phyloP scores from a whole-genome alignment of 2,797 vertebrate genomes.

The Discoglossus pictus region DNA sequence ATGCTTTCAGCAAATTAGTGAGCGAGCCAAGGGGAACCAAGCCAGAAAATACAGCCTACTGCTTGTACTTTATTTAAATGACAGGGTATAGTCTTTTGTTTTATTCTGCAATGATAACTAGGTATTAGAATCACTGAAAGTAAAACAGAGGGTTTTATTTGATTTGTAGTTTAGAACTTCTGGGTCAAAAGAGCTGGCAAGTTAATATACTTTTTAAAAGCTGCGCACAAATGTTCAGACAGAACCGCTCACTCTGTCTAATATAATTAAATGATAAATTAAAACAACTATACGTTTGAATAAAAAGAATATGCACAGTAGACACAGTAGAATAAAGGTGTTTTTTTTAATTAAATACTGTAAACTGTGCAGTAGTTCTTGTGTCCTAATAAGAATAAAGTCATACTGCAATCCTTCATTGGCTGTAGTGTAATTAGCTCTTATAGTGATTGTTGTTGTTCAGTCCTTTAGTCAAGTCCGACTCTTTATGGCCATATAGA shows the following conservation, averaged over 20 bases:
- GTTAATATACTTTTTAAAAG: conserved; percentile 26
- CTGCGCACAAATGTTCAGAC: conserved; percentile 43
- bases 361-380: no score
- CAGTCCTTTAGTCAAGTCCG: no score
- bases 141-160: conserved; percentile 37
- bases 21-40: conserved; percentile 25
- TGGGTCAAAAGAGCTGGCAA: conserved; percentile 24
- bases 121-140: conserved; percentile 34
- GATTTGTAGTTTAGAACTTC: conserved; percentile 16
- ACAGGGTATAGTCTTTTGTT: conserved; percentile 40
- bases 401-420: no score
- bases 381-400: no score
- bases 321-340: not conserved
- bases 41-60: conserved; percentile 25
- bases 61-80: conserved; percentile 41
- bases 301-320: not conserved
- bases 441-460: no score
- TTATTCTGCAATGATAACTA: conserved; percentile 28
- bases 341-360: no score
- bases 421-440: no score
- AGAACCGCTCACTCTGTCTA: conserved; percentile 51
- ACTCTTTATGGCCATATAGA: no score
- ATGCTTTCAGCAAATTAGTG: conserved; percentile 41
- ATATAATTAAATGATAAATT: conserved; percentile 49
- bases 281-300: conserved; percentile 37